phyloP scores from a whole-genome alignment of 2,797 vertebrate species.

The Peromyscus nudipes region DNA sequence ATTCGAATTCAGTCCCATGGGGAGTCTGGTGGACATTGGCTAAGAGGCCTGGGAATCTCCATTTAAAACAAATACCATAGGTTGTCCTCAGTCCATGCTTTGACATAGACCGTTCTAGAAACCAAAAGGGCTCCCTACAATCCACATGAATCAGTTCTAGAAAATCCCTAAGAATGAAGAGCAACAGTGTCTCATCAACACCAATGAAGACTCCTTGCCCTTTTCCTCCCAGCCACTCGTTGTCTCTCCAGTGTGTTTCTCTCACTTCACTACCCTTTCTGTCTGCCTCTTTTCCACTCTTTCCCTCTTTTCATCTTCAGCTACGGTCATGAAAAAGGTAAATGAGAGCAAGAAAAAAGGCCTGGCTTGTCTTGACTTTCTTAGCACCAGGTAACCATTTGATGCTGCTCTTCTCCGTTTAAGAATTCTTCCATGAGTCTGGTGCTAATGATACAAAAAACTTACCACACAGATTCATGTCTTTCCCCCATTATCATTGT shows the following conservation, averaged over 20 bases:
- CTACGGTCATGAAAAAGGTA: neutral
- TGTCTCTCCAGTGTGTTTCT: neutral
- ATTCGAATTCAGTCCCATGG: neutral
- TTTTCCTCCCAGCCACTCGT: neutral
- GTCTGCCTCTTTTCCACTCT: neutral
- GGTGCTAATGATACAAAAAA: neutral
- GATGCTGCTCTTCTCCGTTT: neutral
- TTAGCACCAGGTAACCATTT: neutral
- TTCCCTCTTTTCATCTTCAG: neutral
- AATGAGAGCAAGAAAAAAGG: neutral
- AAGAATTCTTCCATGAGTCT: neutral
- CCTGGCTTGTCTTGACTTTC: neutral
- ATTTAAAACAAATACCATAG: neutral
- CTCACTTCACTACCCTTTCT: neutral
- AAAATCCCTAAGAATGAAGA: neutral
- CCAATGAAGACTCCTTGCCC: neutral
- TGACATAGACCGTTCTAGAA: neutral
- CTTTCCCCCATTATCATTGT: neutral
- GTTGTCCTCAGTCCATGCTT: neutral
- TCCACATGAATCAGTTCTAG: neutral
- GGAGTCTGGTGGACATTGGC: neutral
- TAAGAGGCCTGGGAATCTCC: neutral
- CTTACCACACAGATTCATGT: neutral
- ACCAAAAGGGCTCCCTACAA: neutral
- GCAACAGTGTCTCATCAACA: neutral